These are phyloP conservation scores for Cephalopachus bancanus DNA, from an alignment of 2,797 vertebrate species.

Conservation along the genomic window DNA sequence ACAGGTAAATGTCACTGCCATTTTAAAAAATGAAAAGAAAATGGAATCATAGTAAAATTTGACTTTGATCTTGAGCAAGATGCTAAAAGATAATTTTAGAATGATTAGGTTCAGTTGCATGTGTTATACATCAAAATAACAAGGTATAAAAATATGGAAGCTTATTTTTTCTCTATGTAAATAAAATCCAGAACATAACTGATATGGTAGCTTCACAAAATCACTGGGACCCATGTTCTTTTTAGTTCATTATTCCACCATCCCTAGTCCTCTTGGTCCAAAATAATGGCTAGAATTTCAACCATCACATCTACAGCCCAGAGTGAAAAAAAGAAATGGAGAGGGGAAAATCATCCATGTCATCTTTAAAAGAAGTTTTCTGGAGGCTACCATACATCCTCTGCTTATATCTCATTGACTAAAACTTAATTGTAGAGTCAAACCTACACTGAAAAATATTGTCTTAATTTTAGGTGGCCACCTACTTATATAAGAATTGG, in stretches of 20 bases:
- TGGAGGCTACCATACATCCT: neutral
- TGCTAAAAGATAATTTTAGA: neutral
- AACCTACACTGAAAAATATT: neutral
- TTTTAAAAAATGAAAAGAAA: slow-evolving; percentile 4
- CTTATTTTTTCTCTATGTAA: neutral
- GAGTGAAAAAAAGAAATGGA: neutral
- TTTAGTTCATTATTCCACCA: neutral
- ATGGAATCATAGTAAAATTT: neutral
- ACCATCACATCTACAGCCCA: neutral
- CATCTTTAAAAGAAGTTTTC: neutral
- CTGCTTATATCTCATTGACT: neutral
- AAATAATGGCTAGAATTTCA: neutral
- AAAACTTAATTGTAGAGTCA: neutral
- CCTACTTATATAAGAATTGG: neutral
- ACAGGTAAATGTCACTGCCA: neutral
- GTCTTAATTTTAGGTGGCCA: slow-evolving; percentile 24
- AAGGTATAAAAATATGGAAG: neutral
- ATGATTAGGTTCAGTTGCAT: neutral
- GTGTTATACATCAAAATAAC: slow-evolving; percentile 5
- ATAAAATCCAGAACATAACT: slow-evolving; percentile 1
- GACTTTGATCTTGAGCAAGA: slow-evolving; percentile 30
- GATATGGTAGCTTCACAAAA: neutral
- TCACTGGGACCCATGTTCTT: neutral
- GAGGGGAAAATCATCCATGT: neutral
- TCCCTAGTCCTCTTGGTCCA: neutral